phyloP scores from a whole-genome alignment of 1,140 invertebrate genomes.

The Idris sp. region DNA sequence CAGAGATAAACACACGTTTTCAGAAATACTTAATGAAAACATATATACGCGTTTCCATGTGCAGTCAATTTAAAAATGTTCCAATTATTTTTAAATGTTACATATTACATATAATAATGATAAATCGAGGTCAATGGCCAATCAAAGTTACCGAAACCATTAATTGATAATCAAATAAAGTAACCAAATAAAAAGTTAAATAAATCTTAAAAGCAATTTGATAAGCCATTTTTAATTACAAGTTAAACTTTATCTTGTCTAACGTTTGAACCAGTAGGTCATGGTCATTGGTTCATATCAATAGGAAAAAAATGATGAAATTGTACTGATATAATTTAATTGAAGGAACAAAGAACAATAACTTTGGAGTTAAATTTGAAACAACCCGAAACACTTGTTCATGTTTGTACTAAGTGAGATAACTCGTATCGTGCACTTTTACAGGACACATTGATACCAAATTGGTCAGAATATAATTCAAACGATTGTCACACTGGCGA shows the following conservation, averaged over 20 bases:
- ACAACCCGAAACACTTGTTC: conserved; percentile 26
- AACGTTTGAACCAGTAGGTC: conserved; percentile 3
- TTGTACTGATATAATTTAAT: conserved; percentile 14
- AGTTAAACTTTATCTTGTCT: neutral
- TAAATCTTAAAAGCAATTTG: too few species aligned
- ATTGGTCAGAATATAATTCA: conserved; percentile 44
- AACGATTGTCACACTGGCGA: conserved; percentile 24
- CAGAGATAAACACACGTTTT: conserved; percentile 9
- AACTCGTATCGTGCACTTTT: conserved; percentile 38
- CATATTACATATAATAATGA: too few species aligned
- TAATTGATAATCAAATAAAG: neutral
- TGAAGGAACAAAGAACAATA: conserved; percentile 10
- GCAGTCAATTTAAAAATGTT: too few species aligned
- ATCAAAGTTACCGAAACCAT: too few species aligned
- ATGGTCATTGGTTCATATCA: conserved; percentile 1
- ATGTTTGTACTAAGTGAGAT: conserved; percentile 13
- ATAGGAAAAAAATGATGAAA: conserved; percentile 7
- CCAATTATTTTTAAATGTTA: too few species aligned
- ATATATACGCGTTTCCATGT: too few species aligned
- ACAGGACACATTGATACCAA: conserved; percentile 35
- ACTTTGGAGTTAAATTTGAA: conserved; percentile 2
- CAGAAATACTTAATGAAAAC: conserved; percentile 27
- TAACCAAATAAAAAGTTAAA: too few species aligned
- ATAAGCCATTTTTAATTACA: too few species aligned
- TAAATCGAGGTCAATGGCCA: too few species aligned